phyloP scores from a whole-genome alignment of 2,888 invertebrate genomes.

The Smittia aterrima region DNA sequence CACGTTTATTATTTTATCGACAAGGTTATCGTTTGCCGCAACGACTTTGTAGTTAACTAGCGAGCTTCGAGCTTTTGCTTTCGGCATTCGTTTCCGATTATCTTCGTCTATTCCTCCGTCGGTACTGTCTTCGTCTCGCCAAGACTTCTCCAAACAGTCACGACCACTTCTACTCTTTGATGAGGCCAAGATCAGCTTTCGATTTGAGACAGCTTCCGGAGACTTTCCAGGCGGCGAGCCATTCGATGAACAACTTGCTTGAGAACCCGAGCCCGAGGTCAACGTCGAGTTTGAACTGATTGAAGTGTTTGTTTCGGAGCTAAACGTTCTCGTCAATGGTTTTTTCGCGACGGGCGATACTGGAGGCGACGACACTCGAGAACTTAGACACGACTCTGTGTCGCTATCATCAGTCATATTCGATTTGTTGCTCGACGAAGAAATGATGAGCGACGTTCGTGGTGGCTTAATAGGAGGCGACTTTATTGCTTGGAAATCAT shows the following conservation, averaged over 20 bases:
- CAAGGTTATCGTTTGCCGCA: conserved; percentile 49
- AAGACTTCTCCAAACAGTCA: conserved; percentile 62
- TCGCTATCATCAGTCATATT: conserved; percentile 65
- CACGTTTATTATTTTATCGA: conserved; percentile 54
- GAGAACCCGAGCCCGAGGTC: conserved; percentile 72
- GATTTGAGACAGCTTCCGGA: conserved; percentile 58
- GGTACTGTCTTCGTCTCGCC: conserved; percentile 62
- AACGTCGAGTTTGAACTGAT: conserved; percentile 69
- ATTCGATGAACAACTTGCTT: conserved; percentile 66
- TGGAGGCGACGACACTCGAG: conserved; percentile 76
- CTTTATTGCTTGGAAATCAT: conserved; percentile 44
- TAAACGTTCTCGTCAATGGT: conserved; percentile 65
- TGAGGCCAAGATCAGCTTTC: conserved; percentile 82
- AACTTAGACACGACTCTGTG: conserved; percentile 85
- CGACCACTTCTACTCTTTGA: conserved; percentile 81
- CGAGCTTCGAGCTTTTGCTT: conserved; percentile 51
- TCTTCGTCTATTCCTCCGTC: conserved; percentile 53
- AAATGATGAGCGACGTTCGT: conserved; percentile 50
- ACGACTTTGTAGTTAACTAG: conserved; percentile 48
- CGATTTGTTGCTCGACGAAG: conserved; percentile 24
- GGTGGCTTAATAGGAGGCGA: conserved; percentile 51
- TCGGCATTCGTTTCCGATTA: conserved; percentile 53
- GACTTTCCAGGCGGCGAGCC: conserved; percentile 70
- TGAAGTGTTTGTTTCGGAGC: conserved; percentile 71
- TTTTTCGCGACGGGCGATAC: conserved; percentile 60